phyloP scores from a whole-genome alignment of 2,797 vertebrate species.

The Ficedula albicollis region DNA sequence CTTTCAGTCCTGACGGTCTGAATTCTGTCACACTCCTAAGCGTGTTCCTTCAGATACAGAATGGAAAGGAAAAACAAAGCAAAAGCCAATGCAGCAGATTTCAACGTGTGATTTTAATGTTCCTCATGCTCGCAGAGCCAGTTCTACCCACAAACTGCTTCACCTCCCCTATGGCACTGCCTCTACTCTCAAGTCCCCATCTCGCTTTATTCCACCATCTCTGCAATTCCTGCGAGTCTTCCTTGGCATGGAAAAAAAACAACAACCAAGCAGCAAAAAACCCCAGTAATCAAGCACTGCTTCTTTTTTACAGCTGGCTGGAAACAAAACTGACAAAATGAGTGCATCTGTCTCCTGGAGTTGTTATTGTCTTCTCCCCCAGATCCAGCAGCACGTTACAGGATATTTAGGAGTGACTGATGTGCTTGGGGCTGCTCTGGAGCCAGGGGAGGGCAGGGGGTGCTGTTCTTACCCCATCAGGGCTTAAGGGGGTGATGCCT shows the following conservation, averaged over 20 bases:
- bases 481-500: not conserved
- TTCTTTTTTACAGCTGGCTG: constrained; percentile 28
- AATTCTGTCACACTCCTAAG: not conserved
- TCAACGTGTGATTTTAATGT: not conserved
- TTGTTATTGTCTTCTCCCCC: not conserved
- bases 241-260: not conserved
- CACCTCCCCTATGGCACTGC: not conserved
- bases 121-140: not conserved
- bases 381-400: not conserved
- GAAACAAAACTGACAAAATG: constrained; percentile 42
- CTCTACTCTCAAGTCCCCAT: not conserved
- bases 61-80: not conserved
- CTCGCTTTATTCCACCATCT: not conserved
- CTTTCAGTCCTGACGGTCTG: not conserved
- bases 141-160: not conserved
- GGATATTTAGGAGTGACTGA: constrained; percentile 7
- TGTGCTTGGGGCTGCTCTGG: not conserved
- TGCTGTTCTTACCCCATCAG: rapidly evolving
- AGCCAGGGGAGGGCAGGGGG: not conserved
- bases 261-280: not conserved
- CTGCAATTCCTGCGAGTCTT: not conserved
- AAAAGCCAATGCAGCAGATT: not conserved
- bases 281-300: not conserved
- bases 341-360: constrained; percentile 20
- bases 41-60: not conserved